These are phyloP conservation scores for Charaxes varanes DNA, from an alignment of 1,140 invertebrate species.

Conservation along the genomic window DNA sequence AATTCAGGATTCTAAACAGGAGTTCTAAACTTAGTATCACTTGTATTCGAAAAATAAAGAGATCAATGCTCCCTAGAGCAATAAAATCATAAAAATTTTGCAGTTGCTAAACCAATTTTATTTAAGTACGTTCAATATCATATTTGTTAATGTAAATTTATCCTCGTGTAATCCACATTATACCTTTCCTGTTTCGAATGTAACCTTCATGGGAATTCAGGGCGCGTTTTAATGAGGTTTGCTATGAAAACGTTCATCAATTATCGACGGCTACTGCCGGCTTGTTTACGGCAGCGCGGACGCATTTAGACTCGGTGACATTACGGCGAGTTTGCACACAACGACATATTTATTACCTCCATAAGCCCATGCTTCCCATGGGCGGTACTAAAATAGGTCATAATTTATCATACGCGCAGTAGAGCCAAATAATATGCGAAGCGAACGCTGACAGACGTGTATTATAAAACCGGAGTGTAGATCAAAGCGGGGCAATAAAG, in stretches of 20 bases:
- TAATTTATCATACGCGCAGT: conserved; percentile 13
- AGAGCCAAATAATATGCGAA: conserved; percentile 8
- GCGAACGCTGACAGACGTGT: conserved; percentile 1
- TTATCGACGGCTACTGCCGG: conserved; percentile 59
- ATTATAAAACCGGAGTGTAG: conserved; percentile 12
- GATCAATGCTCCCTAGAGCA: too few species aligned
- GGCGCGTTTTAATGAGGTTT: conserved; percentile 65
- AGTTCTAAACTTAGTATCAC: too few species aligned
- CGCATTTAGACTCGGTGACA: conserved; percentile 65
- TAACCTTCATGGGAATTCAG: conserved; percentile 60
- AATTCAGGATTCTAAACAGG: too few species aligned
- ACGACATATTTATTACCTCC: conserved; percentile 24
- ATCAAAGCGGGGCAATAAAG: conserved; percentile 20
- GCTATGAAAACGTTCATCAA: conserved; percentile 64
- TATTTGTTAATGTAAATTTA: too few species aligned
- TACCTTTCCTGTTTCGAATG: conserved; percentile 31
- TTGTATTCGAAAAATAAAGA: too few species aligned
- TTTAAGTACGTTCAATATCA: too few species aligned
- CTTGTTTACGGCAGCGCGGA: conserved; percentile 61
- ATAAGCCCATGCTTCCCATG: conserved; percentile 20
- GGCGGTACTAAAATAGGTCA: conserved; percentile 17
- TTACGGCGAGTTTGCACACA: conserved; percentile 39
- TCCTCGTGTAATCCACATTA: conserved; percentile 6
- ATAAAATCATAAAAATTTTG: too few species aligned
- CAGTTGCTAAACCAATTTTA: too few species aligned